phyloP scores from a whole-genome alignment of 2,888 invertebrate species.

The Toxonevra muliebris region DNA sequence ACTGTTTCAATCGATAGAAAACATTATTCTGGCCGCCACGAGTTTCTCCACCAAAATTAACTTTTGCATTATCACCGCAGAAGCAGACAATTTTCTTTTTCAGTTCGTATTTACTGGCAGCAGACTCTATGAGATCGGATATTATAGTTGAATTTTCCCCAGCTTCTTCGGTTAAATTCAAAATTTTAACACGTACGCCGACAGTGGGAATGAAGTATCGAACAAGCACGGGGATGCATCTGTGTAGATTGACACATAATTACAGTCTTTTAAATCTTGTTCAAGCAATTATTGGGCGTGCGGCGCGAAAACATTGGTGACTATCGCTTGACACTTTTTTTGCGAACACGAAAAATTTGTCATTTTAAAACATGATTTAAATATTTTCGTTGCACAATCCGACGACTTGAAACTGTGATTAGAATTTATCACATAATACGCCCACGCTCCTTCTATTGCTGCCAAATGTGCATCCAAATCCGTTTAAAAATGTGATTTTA shows the following conservation, averaged over 20 bases:
- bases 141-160: conserved; percentile 32
- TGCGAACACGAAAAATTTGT: conserved; percentile 31
- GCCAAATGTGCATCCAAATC: conserved; percentile 20
- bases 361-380: conserved; percentile 28
- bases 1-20: conserved; percentile 23
- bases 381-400: conserved; percentile 28
- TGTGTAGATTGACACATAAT: conserved; percentile 28
- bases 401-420: conserved; percentile 19
- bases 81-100: conserved; percentile 27
- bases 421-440: too few species aligned
- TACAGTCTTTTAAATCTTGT: conserved; percentile 30
- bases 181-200: conserved; percentile 30
- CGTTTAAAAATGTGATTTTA: conserved; percentile 26
- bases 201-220: conserved; percentile 30
- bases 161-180: conserved; percentile 27
- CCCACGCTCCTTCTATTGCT: not conserved
- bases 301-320: conserved; percentile 31
- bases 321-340: conserved; percentile 29
- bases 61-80: conserved; percentile 30
- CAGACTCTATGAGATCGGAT: conserved; percentile 19
- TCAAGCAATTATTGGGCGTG: conserved; percentile 29
- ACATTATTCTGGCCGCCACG: conserved; percentile 34
- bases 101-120: conserved; percentile 23
- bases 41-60: conserved; percentile 34
- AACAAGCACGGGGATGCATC: conserved; percentile 29